Evolutionary conservation across 2,888 invertebrate species (phyloP).

Genomic region (Lasiommata megera): DNA sequence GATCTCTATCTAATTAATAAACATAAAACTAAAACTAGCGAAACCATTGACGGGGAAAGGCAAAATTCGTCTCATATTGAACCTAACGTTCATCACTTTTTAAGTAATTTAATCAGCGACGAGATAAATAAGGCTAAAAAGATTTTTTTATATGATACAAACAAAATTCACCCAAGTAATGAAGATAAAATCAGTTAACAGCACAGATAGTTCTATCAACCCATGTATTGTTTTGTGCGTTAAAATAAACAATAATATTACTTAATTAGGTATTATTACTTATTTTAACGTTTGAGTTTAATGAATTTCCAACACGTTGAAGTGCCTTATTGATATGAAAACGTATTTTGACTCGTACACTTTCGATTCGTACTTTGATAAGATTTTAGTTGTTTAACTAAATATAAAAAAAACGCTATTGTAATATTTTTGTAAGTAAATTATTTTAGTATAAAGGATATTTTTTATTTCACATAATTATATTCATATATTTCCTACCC

Average conservation of each 20-base stretch:
- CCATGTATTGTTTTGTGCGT: too few species aligned
- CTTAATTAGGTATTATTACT: too few species aligned
- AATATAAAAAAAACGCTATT: neutral
- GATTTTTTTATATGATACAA: constrained; percentile 57
- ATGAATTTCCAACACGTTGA: neutral
- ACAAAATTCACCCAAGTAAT: constrained; percentile 65
- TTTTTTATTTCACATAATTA: neutral
- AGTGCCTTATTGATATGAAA: neutral
- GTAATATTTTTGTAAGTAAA: neutral
- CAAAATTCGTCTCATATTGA: constrained; percentile 12
- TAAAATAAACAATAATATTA: too few species aligned
- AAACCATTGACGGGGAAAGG: constrained; percentile 17
- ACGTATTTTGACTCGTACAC: too few species aligned
- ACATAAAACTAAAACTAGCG: constrained; percentile 20
- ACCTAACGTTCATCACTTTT: constrained; percentile 45
- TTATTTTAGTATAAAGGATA: neutral
- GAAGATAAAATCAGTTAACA: constrained; percentile 39
- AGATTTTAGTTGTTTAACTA: neutral
- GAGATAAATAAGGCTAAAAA: constrained; percentile 62
- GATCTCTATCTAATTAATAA: constrained; percentile 33
- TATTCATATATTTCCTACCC: too few species aligned
- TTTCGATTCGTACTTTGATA: too few species aligned
- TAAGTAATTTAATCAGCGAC: constrained; percentile 56
- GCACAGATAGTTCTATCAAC: too few species aligned
- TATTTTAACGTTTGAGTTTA: neutral